Evolutionary conservation across 2,888 invertebrate genomes (phyloP), one percentile per base, ranked within the genome.

Genomic region (Escarpia spicata): DNA sequence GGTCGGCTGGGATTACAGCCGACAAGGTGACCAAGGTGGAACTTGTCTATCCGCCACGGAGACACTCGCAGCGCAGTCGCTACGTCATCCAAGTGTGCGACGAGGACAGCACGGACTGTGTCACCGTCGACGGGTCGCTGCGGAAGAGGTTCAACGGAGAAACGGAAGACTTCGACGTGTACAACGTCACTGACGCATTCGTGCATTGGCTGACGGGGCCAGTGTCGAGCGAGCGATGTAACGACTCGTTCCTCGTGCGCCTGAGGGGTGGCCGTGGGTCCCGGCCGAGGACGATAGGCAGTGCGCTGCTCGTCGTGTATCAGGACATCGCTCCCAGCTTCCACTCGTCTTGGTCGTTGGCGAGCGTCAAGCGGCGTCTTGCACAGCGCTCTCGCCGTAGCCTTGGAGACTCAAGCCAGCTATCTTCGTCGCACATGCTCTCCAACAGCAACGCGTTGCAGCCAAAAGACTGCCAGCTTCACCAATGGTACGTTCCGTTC

Each of bases 401-500:
- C 75, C 3, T 75, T 26, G 75, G 75, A 75, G 75, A 75, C 75
- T 15, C 75, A 26, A 75, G 3, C 19, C 75, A 75, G 26, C 75
- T 75, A 4, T 75, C 75, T 2, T 75, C 75, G 26, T 75, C 75
- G 3, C 1, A 75, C 75, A 26, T 26, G n/a, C n/a, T 75, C 4
- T 19, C 75, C 75, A 75, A 75, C 26, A 75, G 6, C 75, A 26
- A 75, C 75, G n/a, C 0, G 26, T 26, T 75, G 75, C 75, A 75
- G 75, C 75, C 75, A 26, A 75, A n/a, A 19, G 75, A 75, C n/a
- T 92, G 92, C 31, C 52, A 90, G 43, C 90, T 92, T 1, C 37
- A n/a, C 90, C 31, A 52, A 2, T 92, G 92, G 92, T 92, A 92
- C 31, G 15, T 92, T 90, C 52, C 90, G 37, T 92, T 92, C 58